Evolutionary conservation across 2,797 vertebrate genomes (phyloP), one percentile per base, ranked within the genome.

Genomic region (Kryptolebias ocellatus): DNA sequence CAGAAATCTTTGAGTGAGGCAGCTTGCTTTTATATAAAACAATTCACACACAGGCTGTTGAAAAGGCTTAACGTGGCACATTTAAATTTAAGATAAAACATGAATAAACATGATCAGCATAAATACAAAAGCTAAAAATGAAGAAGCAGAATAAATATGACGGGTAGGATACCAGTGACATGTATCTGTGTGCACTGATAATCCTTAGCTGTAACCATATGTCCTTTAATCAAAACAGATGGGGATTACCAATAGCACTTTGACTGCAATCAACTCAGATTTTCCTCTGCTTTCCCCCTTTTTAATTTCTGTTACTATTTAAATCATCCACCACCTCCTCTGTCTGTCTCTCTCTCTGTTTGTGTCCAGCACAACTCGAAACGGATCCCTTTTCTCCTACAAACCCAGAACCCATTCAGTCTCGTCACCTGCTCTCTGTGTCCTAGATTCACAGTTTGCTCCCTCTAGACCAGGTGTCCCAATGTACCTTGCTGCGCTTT

Each of bases 181-280:
- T 66, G 47, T 56, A 16, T 7, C 20, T 9, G 55, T 72, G 74
- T 66, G 27, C 46, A 9, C 53, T 28, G 18, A 56, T 70, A 66
- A 61, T 74, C 77, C 46, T 70, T 69, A 67, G 76, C 82, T 78
- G 67, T 47, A 50, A 62, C 67, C 74, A 68, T 76, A 77, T 85
- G 83, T 85, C 67, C 74, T 70, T 72, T 83, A 87, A 87, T 90
- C 78, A 87, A 91, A 89, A 77, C 81, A 86, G 83, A 90, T 86
- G 80, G 88, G 76, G 78, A 89, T 92, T 89, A 83, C 54, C 58
- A 53, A 56, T 64, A 8, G 53, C 70, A 71, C 75, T 85, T 75
- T 67, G 74, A 66, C 76, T 56, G 63, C 74, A 83, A 83, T 87
- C 84, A 83, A 70, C 69, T 74, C 59, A 83, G 83, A 89, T 88